Evolutionary conservation across 2,888 invertebrate genomes (phyloP), one percentile per base, ranked within the genome.

Genomic region (Neoitamus cyanurus): DNA sequence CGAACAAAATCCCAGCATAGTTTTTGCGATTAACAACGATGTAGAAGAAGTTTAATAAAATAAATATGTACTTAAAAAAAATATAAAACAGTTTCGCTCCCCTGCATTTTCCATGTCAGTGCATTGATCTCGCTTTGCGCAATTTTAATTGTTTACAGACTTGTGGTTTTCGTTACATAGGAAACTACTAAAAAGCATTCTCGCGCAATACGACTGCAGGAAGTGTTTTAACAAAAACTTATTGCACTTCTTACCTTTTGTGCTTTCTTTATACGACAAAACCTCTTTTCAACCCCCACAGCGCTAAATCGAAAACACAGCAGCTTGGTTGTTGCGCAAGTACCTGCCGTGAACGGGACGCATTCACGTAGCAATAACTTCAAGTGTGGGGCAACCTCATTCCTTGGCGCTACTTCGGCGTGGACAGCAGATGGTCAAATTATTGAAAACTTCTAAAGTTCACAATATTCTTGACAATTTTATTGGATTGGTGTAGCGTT

Each of bases 401-500:
- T 58, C 20, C 48, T 20, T 58, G 58, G 25, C 25, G 20, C 20
- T 20, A 58, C 1, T 25, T 58, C 20, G 58, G 15, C 25, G 25
- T 58, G 58, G 58, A 58, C 25, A 58, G 31, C 70, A 70, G 31
- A 34, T 70, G 70, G 70, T 70, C 70, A 70, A 58, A 58, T 69
- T 70, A 34, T 70, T 70, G 70, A 34, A 70, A 31, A 70, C 30
- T 9, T 31, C 70, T 70, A 31, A 34, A 34, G 70, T 70, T 34
- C 70, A 70, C 31, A 70, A 70, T 70, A 31, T 31, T 31, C 70
- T 34, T 70, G 31, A 70, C 3, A 30, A 70, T 70, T 70, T 70
- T 70, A 70, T 70, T 70, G 31, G 15, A 70, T 30, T 70, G 70
- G 70, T 70, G 70, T 70, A 70, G 30, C 70, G 7, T 70, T 70